These are phyloP conservation scores for Phania funesta DNA, from an alignment of 2,888 invertebrate species.

Conservation along the genomic window DNA sequence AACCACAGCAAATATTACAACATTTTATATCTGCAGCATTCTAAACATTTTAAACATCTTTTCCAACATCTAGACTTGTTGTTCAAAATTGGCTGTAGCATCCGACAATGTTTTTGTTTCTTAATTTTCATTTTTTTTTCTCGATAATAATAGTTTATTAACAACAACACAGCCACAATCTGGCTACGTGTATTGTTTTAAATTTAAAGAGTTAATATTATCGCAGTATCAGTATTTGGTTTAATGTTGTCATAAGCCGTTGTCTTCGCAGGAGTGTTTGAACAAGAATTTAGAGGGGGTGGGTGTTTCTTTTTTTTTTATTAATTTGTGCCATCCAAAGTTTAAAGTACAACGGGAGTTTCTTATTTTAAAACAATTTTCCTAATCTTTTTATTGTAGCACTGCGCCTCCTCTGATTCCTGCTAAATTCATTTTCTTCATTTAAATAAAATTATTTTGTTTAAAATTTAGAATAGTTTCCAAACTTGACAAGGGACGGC, in stretches of 20 bases:
- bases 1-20: constrained; percentile 65
- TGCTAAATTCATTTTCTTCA: no score
- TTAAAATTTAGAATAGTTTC: no score
- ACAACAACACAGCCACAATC: constrained; percentile 48
- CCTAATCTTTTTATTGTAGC: no score
- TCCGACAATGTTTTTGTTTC: constrained; percentile 12
- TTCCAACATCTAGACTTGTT: constrained; percentile 7
- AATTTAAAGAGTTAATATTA: background rate
- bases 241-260: constrained; percentile 37
- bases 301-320: background rate
- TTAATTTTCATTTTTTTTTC: constrained; percentile 23
- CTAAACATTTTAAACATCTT: constrained; percentile 24
- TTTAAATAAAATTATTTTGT: no score
- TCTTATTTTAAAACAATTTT: no score
- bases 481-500: no score
- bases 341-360: no score
- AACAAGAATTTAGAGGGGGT: no score
- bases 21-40: constrained; percentile 47
- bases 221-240: background rate
- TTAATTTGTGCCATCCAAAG: background rate
- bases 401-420: no score
- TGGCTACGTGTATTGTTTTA: background rate
- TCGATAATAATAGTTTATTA: constrained; percentile 68
- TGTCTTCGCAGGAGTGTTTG: background rate
- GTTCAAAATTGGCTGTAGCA: constrained; percentile 28